These are phyloP conservation scores for Bufo bufo DNA, from an alignment of 2,113 vertebrate species.

Conservation along the genomic window DNA sequence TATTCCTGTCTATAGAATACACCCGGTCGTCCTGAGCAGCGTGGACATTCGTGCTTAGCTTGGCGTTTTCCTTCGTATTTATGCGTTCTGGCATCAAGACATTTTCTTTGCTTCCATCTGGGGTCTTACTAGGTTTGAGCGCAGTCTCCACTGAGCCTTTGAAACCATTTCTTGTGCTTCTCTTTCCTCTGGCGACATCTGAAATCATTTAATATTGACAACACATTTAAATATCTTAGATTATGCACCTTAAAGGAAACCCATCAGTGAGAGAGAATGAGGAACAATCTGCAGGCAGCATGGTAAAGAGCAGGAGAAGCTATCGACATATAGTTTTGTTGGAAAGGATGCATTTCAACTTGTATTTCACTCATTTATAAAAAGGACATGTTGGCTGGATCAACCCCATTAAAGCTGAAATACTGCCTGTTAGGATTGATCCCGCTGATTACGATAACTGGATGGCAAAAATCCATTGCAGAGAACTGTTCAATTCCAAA, in stretches of 20 bases:
- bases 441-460: no score
- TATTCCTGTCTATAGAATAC: not conserved
- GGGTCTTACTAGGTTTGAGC: not conserved
- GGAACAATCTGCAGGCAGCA: no score
- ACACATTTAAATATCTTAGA: not conserved
- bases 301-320: not conserved
- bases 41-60: not conserved
- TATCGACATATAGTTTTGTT: not conserved
- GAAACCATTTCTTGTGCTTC: not conserved
- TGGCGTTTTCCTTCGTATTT: not conserved
- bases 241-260: not conserved
- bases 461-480: no score
- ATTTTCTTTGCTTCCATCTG: not conserved
- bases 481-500: no score
- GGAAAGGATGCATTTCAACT: not conserved
- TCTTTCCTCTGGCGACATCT: slow-evolving; percentile 27
- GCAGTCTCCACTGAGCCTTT: slow-evolving; percentile 2
- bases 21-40: not conserved
- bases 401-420: no score
- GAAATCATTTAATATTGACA: not conserved
- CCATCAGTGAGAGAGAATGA: no score
- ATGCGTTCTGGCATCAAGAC: not conserved
- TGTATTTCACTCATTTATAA: no score
- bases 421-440: no score
- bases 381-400: no score